phyloP scores from a whole-genome alignment of 1,140 invertebrate genomes.

The Drosophila kepulauana region DNA sequence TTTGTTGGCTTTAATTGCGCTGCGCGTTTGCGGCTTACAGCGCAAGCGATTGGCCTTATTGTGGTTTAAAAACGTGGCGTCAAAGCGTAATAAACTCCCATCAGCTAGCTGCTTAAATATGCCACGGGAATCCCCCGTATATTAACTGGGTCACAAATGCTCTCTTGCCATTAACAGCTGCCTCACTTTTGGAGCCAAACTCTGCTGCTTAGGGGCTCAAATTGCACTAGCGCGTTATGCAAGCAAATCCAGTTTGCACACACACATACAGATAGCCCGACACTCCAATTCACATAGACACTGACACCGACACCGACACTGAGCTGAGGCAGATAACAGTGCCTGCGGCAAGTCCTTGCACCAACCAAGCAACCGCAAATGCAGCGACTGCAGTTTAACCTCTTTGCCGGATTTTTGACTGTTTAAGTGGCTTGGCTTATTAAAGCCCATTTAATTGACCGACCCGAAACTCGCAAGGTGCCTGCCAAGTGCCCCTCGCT shows the following conservation, averaged over 20 bases:
- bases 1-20: constrained; percentile 75
- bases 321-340: constrained; percentile 5
- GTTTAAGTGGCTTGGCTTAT: constrained; percentile 73
- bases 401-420: constrained; percentile 74
- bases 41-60: constrained; percentile 70
- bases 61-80: constrained; percentile 50
- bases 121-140: background rate
- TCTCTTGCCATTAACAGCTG: constrained; percentile 1
- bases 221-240: constrained; percentile 31
- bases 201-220: constrained; percentile 15
- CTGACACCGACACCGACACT: background rate
- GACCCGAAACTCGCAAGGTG: constrained; percentile 35
- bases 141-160: constrained; percentile 38
- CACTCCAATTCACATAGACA: background rate
- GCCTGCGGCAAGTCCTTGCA: constrained; percentile 24
- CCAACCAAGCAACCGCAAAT: constrained; percentile 8
- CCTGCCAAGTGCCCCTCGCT: constrained; percentile 50
- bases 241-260: constrained; percentile 25
- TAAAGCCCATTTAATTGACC: constrained; percentile 76
- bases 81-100: constrained; percentile 34
- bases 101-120: constrained; percentile 30
- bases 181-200: background rate
- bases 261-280: background rate
- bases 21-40: constrained; percentile 49
- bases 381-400: constrained; percentile 57